A percentile compares a stretch with the other conserved stretches of the same genome.
These are phyloP conservation scores for Drosophila sp. DNA, from an alignment of 1,140 invertebrate species.

Conservation along the genomic window DNA sequence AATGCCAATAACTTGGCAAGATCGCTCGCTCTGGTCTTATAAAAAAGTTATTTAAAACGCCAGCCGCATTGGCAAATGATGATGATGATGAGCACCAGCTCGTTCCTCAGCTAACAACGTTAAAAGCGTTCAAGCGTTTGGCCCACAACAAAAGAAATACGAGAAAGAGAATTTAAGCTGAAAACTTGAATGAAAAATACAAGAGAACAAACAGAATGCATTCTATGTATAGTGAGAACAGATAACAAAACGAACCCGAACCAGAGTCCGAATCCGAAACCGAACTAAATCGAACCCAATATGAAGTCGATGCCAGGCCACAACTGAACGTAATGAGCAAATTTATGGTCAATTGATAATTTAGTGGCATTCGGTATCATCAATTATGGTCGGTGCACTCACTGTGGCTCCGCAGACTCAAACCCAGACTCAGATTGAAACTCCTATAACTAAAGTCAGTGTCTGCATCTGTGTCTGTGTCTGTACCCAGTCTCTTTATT, in stretches of 20 bases:
- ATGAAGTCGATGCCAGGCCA: constrained; percentile 19
- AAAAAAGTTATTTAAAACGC: constrained; percentile 82
- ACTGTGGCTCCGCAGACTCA: neutral
- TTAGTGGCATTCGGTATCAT: constrained; percentile 84
- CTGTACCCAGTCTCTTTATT: constrained; percentile 24
- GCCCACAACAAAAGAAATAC: constrained; percentile 27
- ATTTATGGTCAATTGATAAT: constrained; percentile 85
- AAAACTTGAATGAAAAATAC: constrained; percentile 66
- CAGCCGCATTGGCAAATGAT: constrained; percentile 78
- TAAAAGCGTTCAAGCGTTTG: constrained; percentile 61
- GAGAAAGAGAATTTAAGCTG: constrained; percentile 5
- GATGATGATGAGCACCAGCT: constrained; percentile 66
- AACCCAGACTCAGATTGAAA: constrained; percentile 3
- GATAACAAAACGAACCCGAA: constrained; percentile 8
- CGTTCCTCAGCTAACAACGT: constrained; percentile 11
- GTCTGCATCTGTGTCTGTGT: constrained; percentile 13
- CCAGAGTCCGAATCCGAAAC: neutral
- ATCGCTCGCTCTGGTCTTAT: constrained; percentile 53
- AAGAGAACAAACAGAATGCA: constrained; percentile 21
- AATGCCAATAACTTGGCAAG: constrained; percentile 74
- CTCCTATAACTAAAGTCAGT: constrained; percentile 8
- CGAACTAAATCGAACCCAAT: constrained; percentile 12
- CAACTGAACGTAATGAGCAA: constrained; percentile 81
- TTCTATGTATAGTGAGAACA: neutral
- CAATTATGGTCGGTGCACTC: constrained; percentile 68